These are phyloP conservation scores for Drosophila seclusa DNA, from an alignment of 2,888 invertebrate genomes.

Conservation along the genomic window DNA sequence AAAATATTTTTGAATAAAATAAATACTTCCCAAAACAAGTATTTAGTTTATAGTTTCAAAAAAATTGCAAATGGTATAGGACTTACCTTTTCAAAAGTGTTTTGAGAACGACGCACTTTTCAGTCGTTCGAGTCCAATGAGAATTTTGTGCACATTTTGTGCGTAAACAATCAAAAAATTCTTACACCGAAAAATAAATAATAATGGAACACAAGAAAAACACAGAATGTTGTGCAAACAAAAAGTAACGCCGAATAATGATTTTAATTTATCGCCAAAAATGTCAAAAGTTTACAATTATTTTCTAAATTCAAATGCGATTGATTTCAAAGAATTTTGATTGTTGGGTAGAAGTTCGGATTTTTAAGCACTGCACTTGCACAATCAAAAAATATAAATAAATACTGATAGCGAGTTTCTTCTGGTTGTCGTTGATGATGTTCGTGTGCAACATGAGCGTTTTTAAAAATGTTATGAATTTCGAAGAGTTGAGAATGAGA, in stretches of 20 bases:
- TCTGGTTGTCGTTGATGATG: conserved; percentile 23
- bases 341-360: conserved; percentile 13
- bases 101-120: conserved; percentile 68
- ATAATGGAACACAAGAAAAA: conserved; percentile 25
- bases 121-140: conserved; percentile 75
- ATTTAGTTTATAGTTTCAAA: not conserved
- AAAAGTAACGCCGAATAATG: conserved; percentile 4
- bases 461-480: conserved; percentile 30
- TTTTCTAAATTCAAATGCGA: conserved; percentile 1
- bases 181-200: conserved; percentile 36
- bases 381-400: conserved; percentile 52
- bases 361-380: conserved; percentile 47
- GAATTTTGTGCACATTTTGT: conserved; percentile 80
- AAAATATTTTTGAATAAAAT: not conserved
- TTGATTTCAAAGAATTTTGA: conserved; percentile 4
- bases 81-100: conserved; percentile 52
- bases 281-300: conserved; percentile 1
- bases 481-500: conserved; percentile 22
- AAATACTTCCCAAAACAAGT: not conserved
- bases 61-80: not conserved
- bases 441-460: conserved; percentile 39
- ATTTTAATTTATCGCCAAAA: conserved; percentile 15
- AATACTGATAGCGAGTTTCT: conserved; percentile 22
- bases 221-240: conserved; percentile 16
- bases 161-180: conserved; percentile 54